These are phyloP conservation scores for Colaptes auratus DNA, from an alignment of 2,113 vertebrate species.

Conservation along the genomic window DNA sequence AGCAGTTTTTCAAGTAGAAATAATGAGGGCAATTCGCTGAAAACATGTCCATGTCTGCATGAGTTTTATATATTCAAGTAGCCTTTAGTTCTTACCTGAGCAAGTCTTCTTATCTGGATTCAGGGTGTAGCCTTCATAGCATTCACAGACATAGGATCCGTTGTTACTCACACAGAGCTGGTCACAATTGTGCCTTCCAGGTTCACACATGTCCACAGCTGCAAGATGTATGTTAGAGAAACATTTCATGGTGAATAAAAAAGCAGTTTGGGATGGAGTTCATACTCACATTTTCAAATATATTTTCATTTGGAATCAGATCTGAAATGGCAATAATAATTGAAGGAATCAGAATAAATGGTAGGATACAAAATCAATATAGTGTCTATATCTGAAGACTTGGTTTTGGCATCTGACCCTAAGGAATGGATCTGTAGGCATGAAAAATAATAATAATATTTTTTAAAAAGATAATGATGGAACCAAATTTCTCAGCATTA, in stretches of 20 bases:
- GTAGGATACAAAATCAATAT: not conserved
- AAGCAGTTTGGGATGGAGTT: not conserved
- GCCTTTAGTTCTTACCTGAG: conserved; percentile 77
- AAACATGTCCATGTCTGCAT: not conserved
- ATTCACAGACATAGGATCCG: conserved; percentile 84
- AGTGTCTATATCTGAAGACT: not conserved
- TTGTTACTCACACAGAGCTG: conserved; percentile 85
- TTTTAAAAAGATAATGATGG: not conserved
- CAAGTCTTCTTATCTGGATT: conserved; percentile 89
- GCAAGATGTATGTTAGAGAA: not conserved
- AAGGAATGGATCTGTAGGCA: not conserved
- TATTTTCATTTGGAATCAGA: not conserved
- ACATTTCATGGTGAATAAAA: not conserved
- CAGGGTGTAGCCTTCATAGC: conserved; percentile 84
- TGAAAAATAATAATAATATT: not conserved
- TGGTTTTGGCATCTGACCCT: not conserved
- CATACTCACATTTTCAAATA: not conserved
- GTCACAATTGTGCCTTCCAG: conserved; percentile 84
- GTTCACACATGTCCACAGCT: conserved; percentile 86
- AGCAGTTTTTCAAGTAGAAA: not conserved
- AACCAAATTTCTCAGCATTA: not conserved
- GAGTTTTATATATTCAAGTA: not conserved
- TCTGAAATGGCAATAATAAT: not conserved
- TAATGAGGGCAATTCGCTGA: not conserved
- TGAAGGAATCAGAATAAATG: not conserved